phyloP scores from a whole-genome alignment of 2,888 invertebrate genomes.

The Scaptomyza polygonia region DNA sequence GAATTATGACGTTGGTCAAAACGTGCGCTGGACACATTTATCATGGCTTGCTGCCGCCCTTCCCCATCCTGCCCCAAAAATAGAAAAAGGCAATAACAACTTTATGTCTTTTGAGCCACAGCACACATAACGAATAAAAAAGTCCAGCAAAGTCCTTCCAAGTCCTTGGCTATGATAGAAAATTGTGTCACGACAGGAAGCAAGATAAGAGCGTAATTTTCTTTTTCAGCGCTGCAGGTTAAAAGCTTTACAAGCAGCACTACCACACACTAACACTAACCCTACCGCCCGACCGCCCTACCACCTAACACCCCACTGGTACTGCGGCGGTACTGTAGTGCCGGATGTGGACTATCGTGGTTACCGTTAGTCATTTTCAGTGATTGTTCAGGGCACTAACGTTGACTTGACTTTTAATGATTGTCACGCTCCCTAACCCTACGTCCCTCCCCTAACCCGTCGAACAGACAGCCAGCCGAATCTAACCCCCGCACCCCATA shows the following conservation, averaged over 20 bases:
- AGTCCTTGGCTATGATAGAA: slow-evolving; percentile 80
- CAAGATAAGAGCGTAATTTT: slow-evolving; percentile 84
- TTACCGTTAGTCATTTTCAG: slow-evolving; percentile 82
- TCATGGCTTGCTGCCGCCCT: slow-evolving; percentile 51
- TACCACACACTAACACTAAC: background rate
- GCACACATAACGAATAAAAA: slow-evolving; percentile 5
- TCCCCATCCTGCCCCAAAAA: slow-evolving; percentile 19
- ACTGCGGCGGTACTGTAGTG: slow-evolving; percentile 28
- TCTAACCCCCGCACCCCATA: slow-evolving; percentile 1
- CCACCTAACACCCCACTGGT: slow-evolving; percentile 17
- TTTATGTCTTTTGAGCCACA: slow-evolving; percentile 70
- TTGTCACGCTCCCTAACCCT: slow-evolving; percentile 70
- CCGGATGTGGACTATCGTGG: slow-evolving; percentile 81
- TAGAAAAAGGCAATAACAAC: slow-evolving; percentile 72
- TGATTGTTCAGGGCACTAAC: slow-evolving; percentile 67
- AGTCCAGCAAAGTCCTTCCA: slow-evolving; percentile 25
- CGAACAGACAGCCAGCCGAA: slow-evolving; percentile 59
- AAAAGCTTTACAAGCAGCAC: slow-evolving; percentile 53
- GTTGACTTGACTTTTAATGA: slow-evolving; percentile 78
- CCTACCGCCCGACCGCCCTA: slow-evolving; percentile 6
- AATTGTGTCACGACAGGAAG: slow-evolving; percentile 85
- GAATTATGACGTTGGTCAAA: slow-evolving; percentile 72
- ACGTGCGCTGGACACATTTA: slow-evolving; percentile 77
- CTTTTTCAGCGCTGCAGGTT: slow-evolving; percentile 73
- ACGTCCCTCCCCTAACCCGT: slow-evolving; percentile 22